These are phyloP conservation scores for Brenthis hecate DNA, from an alignment of 2,888 invertebrate species.

Conservation along the genomic window DNA sequence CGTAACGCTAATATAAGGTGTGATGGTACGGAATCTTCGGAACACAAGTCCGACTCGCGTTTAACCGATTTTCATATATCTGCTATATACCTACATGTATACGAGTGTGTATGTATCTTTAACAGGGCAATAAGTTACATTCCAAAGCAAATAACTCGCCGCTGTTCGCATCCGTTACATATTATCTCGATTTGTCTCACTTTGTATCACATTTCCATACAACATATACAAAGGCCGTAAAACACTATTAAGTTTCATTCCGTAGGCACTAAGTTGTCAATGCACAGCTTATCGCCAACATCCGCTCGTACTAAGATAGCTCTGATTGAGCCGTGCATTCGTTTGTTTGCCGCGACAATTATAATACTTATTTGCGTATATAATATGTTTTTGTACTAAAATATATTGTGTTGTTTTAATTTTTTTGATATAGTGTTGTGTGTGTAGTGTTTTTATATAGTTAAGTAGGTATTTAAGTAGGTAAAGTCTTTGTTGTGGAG, in stretches of 20 bases:
- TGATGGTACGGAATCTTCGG: no score
- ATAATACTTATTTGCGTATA: neutral
- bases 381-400: neutral
- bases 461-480: neutral
- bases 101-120: no score
- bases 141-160: neutral
- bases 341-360: neutral
- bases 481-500: constrained; percentile 11
- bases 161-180: neutral
- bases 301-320: constrained; percentile 21
- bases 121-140: neutral
- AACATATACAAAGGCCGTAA: neutral
- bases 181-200: constrained; percentile 1
- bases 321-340: constrained; percentile 19
- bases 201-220: neutral
- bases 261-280: constrained; percentile 18
- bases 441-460: neutral
- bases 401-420: neutral
- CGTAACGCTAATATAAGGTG: no score
- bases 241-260: constrained; percentile 10
- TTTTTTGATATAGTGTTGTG: neutral
- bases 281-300: constrained; percentile 32
- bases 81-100: no score
- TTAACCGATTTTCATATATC: no score
- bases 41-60: no score